Evolutionary conservation across 2,113 vertebrate genomes (phyloP).

Genomic region (Notothenia rossii): DNA sequence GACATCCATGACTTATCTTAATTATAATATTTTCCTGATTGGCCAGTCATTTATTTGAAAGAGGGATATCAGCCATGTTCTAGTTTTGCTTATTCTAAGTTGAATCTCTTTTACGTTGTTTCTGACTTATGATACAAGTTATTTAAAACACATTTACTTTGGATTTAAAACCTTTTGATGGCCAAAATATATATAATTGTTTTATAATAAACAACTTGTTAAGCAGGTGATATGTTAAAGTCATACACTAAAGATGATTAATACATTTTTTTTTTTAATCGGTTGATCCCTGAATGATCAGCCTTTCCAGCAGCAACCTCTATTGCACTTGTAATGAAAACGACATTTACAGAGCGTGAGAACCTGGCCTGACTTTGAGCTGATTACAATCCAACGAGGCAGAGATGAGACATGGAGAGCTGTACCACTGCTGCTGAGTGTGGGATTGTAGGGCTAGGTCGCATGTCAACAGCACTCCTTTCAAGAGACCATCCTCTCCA

Average conservation of each 20-base stretch:
- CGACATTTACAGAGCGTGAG: slow-evolving; percentile 44
- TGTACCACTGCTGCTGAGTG: slow-evolving; percentile 53
- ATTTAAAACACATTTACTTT: too few relatives aligned
- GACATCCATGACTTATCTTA: background rate
- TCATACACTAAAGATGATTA: background rate
- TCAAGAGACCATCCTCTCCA: slow-evolving; percentile 70
- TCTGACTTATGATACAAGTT: too few relatives aligned
- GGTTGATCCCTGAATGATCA: background rate
- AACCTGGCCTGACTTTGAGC: slow-evolving; percentile 55
- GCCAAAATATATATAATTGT: too few relatives aligned
- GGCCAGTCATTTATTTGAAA: too few relatives aligned
- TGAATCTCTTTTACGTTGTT: background rate
- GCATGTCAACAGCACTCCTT: slow-evolving; percentile 71
- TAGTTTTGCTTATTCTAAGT: background rate
- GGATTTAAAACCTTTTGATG: too few relatives aligned
- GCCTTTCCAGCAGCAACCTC: slow-evolving; percentile 20
- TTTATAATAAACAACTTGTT: background rate
- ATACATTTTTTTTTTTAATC: background rate
- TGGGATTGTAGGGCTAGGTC: slow-evolving; percentile 67
- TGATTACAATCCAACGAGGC: slow-evolving; percentile 59
- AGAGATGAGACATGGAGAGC: slow-evolving; percentile 58
- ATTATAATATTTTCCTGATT: too few relatives aligned
- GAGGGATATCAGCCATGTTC: background rate
- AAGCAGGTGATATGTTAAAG: background rate
- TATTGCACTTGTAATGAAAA: slow-evolving; percentile 19